Base-by-base conservation (phyloP, 1,140 invertebrate genomes). In the Micrasema longulum region DNA sequence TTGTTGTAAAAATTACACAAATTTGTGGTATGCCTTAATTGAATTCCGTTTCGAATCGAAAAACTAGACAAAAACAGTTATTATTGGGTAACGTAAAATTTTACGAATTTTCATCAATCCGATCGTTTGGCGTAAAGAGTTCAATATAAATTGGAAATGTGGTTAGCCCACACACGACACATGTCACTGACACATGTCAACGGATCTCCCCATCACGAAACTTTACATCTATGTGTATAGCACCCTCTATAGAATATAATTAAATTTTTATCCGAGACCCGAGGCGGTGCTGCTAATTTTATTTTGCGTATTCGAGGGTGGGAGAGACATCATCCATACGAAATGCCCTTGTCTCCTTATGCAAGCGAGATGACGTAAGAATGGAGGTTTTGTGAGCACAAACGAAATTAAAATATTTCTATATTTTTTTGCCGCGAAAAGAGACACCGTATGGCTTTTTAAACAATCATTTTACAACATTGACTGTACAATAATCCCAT, bases 171-270 rank as follows among this genome's bases (percentile, higher is more conserved):
- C 68, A 53, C n/a, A n/a, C n/a, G n/a, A n/a, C 69, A 69, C 55
- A 55, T 74, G 73, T 50, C 47, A n/a, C 53, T 71, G 73, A 69
- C 73, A 74, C 73, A 74, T 74, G 73, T 74, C 73, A 74, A 60
- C 68, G 52, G 36, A 38, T 68, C 48, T 67, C 18, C 69, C 23
- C 16, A 57, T 35, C 52, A 50, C 64, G 38, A 31, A 22, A 43
- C 38, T 45, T 43, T 18, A 22, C 41, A 36, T 63, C 10, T 63
- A n/a, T 63, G 38, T 26, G 50, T 60, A 36, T 63, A 63, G 36
- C 57, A 41, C 55, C 66, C 50, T 53, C 26, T 52, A 36, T 47
- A 36, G 47, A 35, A 45, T 55, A 71, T 74, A 74, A 74, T 74
- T 74, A 74, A 71, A 71, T 74, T 74, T 74, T 74, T 74, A 74